phyloP scores from a whole-genome alignment of 2,888 invertebrate genomes.

The Aplocera efformata region DNA sequence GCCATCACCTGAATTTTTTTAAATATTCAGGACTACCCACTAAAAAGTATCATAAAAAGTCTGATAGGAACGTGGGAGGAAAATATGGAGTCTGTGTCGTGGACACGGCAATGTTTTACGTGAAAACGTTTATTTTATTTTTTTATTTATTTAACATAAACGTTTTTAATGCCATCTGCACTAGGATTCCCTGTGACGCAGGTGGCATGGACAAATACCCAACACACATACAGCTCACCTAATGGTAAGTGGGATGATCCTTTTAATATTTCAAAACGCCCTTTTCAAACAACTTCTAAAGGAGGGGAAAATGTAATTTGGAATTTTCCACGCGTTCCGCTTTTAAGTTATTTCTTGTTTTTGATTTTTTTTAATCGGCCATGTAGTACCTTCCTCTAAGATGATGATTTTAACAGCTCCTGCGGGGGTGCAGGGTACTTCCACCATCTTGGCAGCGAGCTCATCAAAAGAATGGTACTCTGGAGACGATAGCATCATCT shows the following conservation, averaged over 20 bases:
- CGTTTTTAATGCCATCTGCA: too few species aligned
- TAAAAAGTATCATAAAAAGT: not conserved
- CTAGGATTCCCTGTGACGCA: too few species aligned
- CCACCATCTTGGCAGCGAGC: slow-evolving; percentile 56
- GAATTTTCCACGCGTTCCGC: too few species aligned
- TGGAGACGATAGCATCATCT: slow-evolving; percentile 54
- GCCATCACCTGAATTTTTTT: slow-evolving; percentile 45
- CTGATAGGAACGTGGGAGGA: not conserved
- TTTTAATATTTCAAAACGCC: too few species aligned
- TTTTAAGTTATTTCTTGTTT: not conserved
- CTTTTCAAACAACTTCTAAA: too few species aligned
- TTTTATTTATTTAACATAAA: too few species aligned
- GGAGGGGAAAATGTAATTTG: too few species aligned
- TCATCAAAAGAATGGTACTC: slow-evolving; percentile 62
- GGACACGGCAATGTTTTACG: too few species aligned
- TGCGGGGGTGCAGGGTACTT: slow-evolving; percentile 38
- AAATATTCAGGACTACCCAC: not conserved
- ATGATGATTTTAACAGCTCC: slow-evolving; percentile 65
- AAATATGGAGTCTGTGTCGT: not conserved
- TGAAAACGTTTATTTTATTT: too few species aligned
- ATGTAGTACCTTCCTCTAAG: slow-evolving; percentile 59
- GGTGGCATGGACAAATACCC: too few species aligned
- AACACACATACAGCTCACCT: too few species aligned
- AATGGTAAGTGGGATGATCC: too few species aligned
- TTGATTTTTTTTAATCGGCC: not conserved